phyloP scores from a whole-genome alignment of 2,888 invertebrate genomes.

The Trachelus stipa region DNA sequence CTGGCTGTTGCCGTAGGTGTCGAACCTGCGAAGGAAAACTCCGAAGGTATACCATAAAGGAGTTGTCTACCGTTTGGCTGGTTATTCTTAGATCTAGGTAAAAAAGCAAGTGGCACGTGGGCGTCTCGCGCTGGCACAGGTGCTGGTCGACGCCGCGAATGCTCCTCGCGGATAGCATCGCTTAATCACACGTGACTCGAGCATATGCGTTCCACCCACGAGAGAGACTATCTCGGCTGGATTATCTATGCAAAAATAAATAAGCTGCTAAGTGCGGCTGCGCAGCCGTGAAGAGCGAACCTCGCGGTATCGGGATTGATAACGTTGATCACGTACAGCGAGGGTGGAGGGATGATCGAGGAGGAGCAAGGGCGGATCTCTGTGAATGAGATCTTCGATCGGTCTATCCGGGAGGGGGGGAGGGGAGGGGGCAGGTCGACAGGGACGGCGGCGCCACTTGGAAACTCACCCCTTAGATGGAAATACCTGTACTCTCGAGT shows the following conservation, averaged over 20 bases:
- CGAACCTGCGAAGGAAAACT: too few species aligned
- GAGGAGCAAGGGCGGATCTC: not conserved
- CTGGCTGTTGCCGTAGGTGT: not conserved
- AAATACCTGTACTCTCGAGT: constrained; percentile 32
- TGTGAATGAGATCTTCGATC: not conserved
- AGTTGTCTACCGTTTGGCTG: not conserved
- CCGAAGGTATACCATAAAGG: not conserved
- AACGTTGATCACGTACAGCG: not conserved
- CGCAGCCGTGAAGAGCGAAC: not conserved
- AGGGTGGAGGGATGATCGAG: too few species aligned
- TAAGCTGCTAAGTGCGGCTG: constrained; percentile 46
- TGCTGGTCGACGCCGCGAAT: not conserved
- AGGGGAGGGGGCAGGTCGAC: not conserved
- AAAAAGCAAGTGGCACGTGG: constrained; percentile 41
- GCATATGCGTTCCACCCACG: constrained; percentile 58
- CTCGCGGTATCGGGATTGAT: not conserved
- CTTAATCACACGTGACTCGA: constrained; percentile 62
- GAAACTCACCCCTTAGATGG: constrained; percentile 37
- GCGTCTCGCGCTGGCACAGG: constrained; percentile 40
- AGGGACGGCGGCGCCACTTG: constrained; percentile 21
- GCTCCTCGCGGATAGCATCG: constrained; percentile 56
- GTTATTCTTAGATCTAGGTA: not conserved
- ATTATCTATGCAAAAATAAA: constrained; percentile 64
- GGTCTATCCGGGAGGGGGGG: not conserved
- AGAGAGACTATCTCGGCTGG: constrained; percentile 21